Base-by-base conservation (phyloP, 1,140 invertebrate species). In the Drosophila sturtevanti region DNA sequence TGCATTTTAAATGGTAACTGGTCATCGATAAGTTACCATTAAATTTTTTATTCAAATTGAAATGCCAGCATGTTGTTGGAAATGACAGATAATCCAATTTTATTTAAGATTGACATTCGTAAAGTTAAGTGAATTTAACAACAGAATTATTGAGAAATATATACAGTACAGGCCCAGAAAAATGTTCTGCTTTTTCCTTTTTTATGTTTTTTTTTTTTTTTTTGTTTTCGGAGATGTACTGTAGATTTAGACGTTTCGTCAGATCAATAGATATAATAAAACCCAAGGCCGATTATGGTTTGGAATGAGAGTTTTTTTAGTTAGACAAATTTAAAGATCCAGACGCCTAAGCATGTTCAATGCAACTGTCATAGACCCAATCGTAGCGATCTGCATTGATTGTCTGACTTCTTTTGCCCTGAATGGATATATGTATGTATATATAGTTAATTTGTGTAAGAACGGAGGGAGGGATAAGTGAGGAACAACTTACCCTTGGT, bases 321-420 rank as follows among this genome's bases (percentile, higher is more conserved):
- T 44, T 44, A 18, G 14, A 16, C n/a, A 14, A 14, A n/a, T 14
- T 41, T 18, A 6, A 6, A 6, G 6, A 22, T 10, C 18, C 5
- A 34, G 38, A 5, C 14, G 11, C 14, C 22, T 14, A 24, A 38
- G 63, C 44, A 4, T 58, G 41, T 7, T 75, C 66, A 7, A 65
- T 37, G 44, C 27, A 37, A 10, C 27, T 68, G 18, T 86, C 81
- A 14, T 71, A 86, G 7, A 86, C 35, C 81, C 81, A 85, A 63
- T 80, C 77, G 44, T 77, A 68, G 10, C 66, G 55, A 34, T 77
- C 63, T 0, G 68, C 68, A 16, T 67, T 66, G 5, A 80, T 10
- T 1, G 48, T 51, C 0, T 27, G 38, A 35, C 34, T n/a, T 22
- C 81, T 64, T 11, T 18, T 34, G 3, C 77, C 69, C 81, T 86